These are phyloP conservation scores for Myripristis jacobus DNA, from an alignment of 2,797 vertebrate species.

Conservation along the genomic window DNA sequence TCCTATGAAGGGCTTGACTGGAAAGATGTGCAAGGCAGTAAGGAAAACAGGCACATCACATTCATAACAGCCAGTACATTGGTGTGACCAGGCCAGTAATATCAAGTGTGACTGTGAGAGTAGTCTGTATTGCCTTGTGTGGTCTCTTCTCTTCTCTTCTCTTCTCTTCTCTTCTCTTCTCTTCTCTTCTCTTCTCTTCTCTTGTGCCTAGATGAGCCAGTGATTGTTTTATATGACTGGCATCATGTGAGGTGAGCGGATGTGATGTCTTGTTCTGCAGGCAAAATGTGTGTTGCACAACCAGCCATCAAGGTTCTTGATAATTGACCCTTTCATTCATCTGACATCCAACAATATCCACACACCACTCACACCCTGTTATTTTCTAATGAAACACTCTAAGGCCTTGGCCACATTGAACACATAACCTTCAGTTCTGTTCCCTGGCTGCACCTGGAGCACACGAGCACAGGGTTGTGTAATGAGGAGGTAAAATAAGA, in stretches of 20 bases:
- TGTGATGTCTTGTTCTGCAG: constrained; percentile 7
- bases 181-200: not conserved
- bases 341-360: constrained; percentile 26
- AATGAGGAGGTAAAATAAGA: no score
- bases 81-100: not conserved
- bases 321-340: constrained; percentile 49
- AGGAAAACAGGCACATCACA: no score
- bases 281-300: constrained; percentile 10
- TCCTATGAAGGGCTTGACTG: no score
- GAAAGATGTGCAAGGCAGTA: no score
- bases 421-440: no score
- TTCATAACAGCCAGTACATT: not conserved
- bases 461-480: no score
- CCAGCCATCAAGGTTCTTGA: constrained; percentile 39
- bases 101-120: not conserved
- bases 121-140: not conserved
- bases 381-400: constrained; percentile 41
- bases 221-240: constrained; percentile 20
- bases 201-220: not conserved
- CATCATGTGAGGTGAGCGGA: constrained; percentile 4
- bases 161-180: not conserved
- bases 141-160: not conserved
- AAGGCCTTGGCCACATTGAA: no score
- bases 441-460: no score
- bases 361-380: constrained; percentile 7